A percentile compares a stretch with the other conserved stretches of the same genome.
Evolutionary conservation across 2,888 invertebrate species (phyloP).

Genomic region (Microchrysa polita): DNA sequence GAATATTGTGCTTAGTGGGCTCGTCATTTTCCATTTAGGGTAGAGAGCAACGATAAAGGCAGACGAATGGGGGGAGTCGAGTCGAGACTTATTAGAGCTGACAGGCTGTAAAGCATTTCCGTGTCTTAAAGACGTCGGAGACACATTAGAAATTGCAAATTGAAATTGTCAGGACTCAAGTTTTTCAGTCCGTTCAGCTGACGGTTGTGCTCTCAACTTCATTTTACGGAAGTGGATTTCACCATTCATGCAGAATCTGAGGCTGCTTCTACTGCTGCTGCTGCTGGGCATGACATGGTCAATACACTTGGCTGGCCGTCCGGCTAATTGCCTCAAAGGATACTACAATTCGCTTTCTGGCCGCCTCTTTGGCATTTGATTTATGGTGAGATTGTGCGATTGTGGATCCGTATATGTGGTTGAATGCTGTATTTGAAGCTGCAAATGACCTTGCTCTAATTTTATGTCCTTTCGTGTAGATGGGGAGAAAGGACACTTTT

Average conservation of each 20-base stretch:
- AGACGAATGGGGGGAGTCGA: background rate
- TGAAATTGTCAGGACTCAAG: conserved; percentile 22
- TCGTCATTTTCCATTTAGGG: conserved; percentile 30
- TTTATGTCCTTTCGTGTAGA: too few relatives aligned
- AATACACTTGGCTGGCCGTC: background rate
- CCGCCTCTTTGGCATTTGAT: too few relatives aligned
- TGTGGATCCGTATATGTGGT: too few relatives aligned
- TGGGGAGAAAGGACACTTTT: too few relatives aligned
- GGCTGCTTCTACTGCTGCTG: background rate
- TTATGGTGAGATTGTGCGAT: too few relatives aligned
- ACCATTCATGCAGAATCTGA: background rate
- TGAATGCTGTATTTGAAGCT: too few relatives aligned
- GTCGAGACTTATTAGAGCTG: conserved; percentile 29
- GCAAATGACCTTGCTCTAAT: too few relatives aligned
- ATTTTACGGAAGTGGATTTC: background rate
- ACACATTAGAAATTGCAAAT: conserved; percentile 25
- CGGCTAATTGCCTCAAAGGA: background rate
- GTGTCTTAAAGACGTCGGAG: conserved; percentile 18
- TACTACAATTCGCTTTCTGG: background rate
- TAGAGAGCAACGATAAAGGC: background rate
- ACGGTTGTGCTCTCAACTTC: background rate
- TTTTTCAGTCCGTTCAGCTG: conserved; percentile 16
- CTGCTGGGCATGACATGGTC: conserved; percentile 8
- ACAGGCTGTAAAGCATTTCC: conserved; percentile 35
- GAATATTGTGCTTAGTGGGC: conserved; percentile 29